phyloP scores from a whole-genome alignment of 1,140 invertebrate species.

The Macrocentrus cingulum region DNA sequence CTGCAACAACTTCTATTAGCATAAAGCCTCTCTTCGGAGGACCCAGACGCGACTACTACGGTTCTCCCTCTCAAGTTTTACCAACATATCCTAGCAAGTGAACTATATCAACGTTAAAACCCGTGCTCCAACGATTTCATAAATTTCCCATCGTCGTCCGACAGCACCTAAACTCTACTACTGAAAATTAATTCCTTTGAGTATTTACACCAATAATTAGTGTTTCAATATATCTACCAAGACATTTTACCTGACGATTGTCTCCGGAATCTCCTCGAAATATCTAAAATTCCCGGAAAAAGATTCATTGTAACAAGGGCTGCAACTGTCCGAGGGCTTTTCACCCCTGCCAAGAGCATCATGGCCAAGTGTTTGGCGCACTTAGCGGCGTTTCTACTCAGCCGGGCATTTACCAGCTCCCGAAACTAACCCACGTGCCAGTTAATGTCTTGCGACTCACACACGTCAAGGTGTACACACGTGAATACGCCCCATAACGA shows the following conservation, averaged over 20 bases:
- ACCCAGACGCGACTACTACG: constrained; percentile 45
- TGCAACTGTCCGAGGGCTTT: constrained; percentile 10
- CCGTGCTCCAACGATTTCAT: too few relatives aligned
- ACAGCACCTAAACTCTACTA: too few relatives aligned
- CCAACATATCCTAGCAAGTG: too few relatives aligned
- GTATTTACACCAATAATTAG: too few relatives aligned
- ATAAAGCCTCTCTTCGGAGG: constrained; percentile 43
- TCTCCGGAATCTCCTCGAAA: too few relatives aligned
- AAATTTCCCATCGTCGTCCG: constrained; percentile 24
- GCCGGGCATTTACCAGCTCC: constrained; percentile 33
- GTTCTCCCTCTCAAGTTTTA: too few relatives aligned
- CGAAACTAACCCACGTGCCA: constrained; percentile 34
- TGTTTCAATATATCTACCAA: constrained; percentile 18
- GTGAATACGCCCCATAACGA: background rate
- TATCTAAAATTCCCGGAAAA: background rate
- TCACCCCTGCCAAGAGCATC: too few relatives aligned
- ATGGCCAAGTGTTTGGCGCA: constrained; percentile 21
- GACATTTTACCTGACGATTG: background rate
- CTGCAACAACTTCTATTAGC: constrained; percentile 48
- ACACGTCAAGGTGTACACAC: constrained; percentile 2
- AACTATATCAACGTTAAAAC: too few relatives aligned
- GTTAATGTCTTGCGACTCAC: constrained; percentile 1
- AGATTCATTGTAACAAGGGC: background rate
- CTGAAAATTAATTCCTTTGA: too few relatives aligned
- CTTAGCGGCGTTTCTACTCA: constrained; percentile 15